Conservation (phyloP, 2,888 invertebrate genomes). For the Drosophila kokeensis region DNA sequence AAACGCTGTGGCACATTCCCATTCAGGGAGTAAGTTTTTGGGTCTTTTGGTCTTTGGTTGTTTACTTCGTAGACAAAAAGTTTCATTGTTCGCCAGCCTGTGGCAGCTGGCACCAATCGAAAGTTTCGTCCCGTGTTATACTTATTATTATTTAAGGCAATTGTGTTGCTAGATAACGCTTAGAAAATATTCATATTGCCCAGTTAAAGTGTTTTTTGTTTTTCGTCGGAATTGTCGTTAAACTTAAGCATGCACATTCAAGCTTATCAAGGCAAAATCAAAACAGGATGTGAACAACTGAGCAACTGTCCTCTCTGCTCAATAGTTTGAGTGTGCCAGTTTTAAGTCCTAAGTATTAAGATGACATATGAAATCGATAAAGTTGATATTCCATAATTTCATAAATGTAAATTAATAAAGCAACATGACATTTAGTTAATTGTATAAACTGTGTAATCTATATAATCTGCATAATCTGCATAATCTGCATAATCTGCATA, state of each 20-base stretch:
- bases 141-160: slow-evolving; percentile 55
- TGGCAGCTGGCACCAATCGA: slow-evolving; percentile 72
- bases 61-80: slow-evolving; percentile 64
- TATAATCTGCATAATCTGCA: too few species aligned
- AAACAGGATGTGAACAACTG: slow-evolving; percentile 6
- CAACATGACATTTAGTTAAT: too few species aligned
- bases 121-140: slow-evolving; percentile 40
- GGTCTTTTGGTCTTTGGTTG: slow-evolving; percentile 54
- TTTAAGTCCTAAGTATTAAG: background rate
- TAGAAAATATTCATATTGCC: slow-evolving; percentile 43
- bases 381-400: background rate
- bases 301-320: background rate
- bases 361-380: background rate
- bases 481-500: too few species aligned
- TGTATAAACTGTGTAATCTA: too few species aligned
- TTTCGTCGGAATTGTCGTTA: slow-evolving; percentile 30
- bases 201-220: slow-evolving; percentile 35
- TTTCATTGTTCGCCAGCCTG: slow-evolving; percentile 64
- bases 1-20: background rate
- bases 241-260: slow-evolving; percentile 22
- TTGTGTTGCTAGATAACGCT: slow-evolving; percentile 15
- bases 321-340: background rate
- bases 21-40: slow-evolving; percentile 30
- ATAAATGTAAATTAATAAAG: background rate
- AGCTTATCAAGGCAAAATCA: background rate